These are phyloP conservation scores for Rhinogobio ventralis DNA, from an alignment of 2,797 vertebrate genomes.

Conservation along the genomic window DNA sequence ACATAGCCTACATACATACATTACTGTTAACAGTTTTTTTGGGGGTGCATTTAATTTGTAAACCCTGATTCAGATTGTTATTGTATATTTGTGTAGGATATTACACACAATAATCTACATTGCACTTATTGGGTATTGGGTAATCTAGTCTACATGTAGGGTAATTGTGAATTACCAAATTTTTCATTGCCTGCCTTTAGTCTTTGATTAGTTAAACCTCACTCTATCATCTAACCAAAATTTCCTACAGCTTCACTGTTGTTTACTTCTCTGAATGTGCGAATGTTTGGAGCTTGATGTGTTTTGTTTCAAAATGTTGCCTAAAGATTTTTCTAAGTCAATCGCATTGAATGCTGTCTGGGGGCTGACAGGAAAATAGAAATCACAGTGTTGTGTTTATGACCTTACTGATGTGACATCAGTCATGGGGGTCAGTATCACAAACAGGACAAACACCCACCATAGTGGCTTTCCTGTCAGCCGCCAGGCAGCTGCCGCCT, in stretches of 20 bases:
- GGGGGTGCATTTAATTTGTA: not conserved
- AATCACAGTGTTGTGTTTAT: constrained; percentile 66
- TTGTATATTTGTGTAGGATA: too few relatives aligned
- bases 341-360: constrained; percentile 4
- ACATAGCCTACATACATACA: too few relatives aligned
- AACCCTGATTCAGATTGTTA: too few relatives aligned
- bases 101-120: too few relatives aligned
- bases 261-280: not conserved
- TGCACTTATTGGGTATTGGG: not conserved
- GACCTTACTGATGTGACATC: constrained; percentile 68
- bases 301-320: not conserved
- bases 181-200: not conserved
- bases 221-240: not conserved
- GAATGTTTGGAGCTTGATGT: not conserved
- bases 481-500: constrained; percentile 73
- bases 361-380: constrained; percentile 17
- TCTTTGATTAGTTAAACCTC: not conserved
- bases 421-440: constrained; percentile 73
- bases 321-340: not conserved
- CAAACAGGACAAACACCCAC: constrained; percentile 69
- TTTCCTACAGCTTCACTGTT: not conserved
- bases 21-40: too few relatives aligned
- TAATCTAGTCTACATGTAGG: not conserved
- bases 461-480: constrained; percentile 68
- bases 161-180: not conserved